Base-by-base conservation (phyloP, 2,113 vertebrate genomes). In the Oreochromis niloticus region DNA sequence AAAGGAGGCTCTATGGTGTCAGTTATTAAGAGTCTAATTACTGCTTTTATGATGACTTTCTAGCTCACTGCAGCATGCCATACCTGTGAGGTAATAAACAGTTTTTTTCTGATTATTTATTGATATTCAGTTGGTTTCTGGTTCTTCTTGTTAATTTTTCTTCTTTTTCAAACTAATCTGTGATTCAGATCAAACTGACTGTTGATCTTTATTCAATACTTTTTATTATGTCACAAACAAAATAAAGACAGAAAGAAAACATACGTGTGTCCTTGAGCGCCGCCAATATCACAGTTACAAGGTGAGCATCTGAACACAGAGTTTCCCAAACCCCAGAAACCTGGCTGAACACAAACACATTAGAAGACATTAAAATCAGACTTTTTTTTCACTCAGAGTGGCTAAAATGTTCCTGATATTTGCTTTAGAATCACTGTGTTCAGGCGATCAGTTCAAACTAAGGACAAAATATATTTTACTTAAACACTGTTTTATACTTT, bases 201-300 rank as follows among this genome's bases (percentile, higher is more conserved):
- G n/a, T 41, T 8, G 7, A 43, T 17, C n/a, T 43, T 73, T 46
- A 73, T 73, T 75, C n/a, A 75, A 7, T 48, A 17, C 14, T 48
- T 46, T 30, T 48, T 11, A 48, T 48, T 30, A 48, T 3, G 24
- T 75, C 14, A 19, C n/a, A 43, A 24, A 75, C 14, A 32, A 43
- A 50, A 34, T 36, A 39, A 59, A 46, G 39, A n/a, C 19, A 66
- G 61, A 82, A 71, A 41, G 6, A 63, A 78, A 17, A 80, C 79
- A 89, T 96, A 98, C 97, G 46, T 36, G 54, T 90, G 96, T 84
- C 91, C 94, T 50, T 92, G 93, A 71, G 97, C 96, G 88, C 97
- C 98, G 88, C 98, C 97, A 14, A 96, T 91, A 79, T 98, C 98
- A 96, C 98, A 99, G 89, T 97, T 94, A 84, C 98, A 98, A 0